Evolutionary conservation across 2,888 invertebrate species (phyloP).

Genomic region (Epinotia bilunana): DNA sequence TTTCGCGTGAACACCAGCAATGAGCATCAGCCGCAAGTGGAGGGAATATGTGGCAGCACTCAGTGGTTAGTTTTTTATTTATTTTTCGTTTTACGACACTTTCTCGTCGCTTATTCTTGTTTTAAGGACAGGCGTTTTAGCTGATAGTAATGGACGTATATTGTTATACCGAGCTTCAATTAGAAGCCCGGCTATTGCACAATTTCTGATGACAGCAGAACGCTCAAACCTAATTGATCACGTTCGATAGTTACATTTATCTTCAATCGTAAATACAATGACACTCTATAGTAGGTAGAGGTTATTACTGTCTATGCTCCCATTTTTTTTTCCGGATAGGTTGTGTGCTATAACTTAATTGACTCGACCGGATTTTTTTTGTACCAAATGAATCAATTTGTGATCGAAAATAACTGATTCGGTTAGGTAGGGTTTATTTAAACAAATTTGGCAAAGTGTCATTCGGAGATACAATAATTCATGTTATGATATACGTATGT

Average conservation of each 20-base stretch:
- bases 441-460: not conserved
- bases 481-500: too few species aligned
- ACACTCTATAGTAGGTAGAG: not conserved
- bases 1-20: slow-evolving; percentile 65
- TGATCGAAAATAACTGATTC: not conserved
- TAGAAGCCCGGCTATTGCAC: slow-evolving; percentile 26
- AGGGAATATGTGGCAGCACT: slow-evolving; percentile 80
- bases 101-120: slow-evolving; percentile 27
- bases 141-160: slow-evolving; percentile 14
- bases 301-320: not conserved
- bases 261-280: not conserved
- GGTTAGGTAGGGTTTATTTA: not conserved
- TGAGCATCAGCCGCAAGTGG: slow-evolving; percentile 77
- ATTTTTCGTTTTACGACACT: slow-evolving; percentile 52
- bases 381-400: too few species aligned
- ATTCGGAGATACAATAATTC: too few species aligned
- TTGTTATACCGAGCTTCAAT: slow-evolving; percentile 22
- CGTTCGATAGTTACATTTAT: not conserved
- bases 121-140: slow-evolving; percentile 32
- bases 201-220: slow-evolving; percentile 26
- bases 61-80: slow-evolving; percentile 73
- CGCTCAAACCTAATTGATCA: slow-evolving; percentile 2
- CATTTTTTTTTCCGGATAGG: too few species aligned
- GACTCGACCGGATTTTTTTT: too few species aligned
- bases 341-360: too few species aligned